phyloP scores from a whole-genome alignment of 2,797 vertebrate species.

The Knipowitschia caucasica region DNA sequence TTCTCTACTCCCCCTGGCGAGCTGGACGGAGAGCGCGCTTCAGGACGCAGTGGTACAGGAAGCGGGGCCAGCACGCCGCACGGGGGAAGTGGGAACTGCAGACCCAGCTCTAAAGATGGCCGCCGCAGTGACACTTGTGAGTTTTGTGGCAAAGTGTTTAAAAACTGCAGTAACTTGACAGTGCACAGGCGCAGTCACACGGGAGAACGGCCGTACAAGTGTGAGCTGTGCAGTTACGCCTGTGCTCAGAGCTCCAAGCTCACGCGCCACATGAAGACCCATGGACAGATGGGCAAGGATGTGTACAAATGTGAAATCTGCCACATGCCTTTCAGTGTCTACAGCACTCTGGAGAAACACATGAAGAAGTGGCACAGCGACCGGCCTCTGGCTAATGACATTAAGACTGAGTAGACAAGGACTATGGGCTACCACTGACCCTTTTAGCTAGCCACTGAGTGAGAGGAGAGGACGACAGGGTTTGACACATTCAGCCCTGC shows the following conservation, averaged over 20 bases:
- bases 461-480: constrained; percentile 64
- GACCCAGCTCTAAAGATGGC: constrained; percentile 95
- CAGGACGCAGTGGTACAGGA: constrained; percentile 93
- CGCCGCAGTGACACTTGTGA: constrained; percentile 98
- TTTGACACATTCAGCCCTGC: constrained; percentile 76
- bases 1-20: constrained; percentile 96
- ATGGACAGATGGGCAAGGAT: constrained; percentile 99
- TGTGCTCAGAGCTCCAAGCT: constrained; percentile 99
- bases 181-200: constrained; percentile 98
- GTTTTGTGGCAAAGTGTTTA: constrained; percentile 98
- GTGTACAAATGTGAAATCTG: constrained; percentile 99
- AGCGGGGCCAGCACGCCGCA: constrained; percentile 97
- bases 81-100: constrained; percentile 82
- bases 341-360: constrained; percentile 99
- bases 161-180: constrained; percentile 99
- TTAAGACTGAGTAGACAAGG: constrained; percentile 95
- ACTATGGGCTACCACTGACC: constrained; percentile 64
- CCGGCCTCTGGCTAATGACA: constrained; percentile 95
- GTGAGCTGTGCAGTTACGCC: constrained; percentile 98
- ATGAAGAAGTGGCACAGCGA: constrained; percentile 99
- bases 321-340: constrained; percentile 99
- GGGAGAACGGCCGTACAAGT: constrained; percentile 97
- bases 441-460: constrained; percentile 55
- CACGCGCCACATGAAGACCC: constrained; percentile 99
- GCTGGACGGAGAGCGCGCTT: constrained; percentile 87